Percentiles rank a stretch among this genome's conserved stretches.
Evolutionary conservation across 1,140 invertebrate species (phyloP).

Genomic region (Pteromalus puparum): DNA sequence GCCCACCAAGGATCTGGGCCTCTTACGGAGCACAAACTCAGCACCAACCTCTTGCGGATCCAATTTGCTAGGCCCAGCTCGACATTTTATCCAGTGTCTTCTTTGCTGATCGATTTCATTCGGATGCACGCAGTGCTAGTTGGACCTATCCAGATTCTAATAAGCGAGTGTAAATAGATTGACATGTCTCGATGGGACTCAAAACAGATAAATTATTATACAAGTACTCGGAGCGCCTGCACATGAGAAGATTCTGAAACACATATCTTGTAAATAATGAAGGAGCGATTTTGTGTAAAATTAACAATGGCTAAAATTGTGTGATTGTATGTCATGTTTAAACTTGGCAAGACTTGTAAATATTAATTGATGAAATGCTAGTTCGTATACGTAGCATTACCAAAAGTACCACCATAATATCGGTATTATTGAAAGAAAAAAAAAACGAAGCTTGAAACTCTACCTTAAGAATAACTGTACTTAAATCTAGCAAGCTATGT

Average conservation of each 20-base stretch:
- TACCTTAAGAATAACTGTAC: conserved; percentile 65
- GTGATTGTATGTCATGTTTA: conserved; percentile 41
- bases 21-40: conserved; percentile 80
- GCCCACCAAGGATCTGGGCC: conserved; percentile 82
- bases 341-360: conserved; percentile 60
- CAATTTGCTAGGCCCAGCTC: conserved; percentile 76
- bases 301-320: conserved; percentile 42
- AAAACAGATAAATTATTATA: background rate
- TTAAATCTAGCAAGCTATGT: conserved; percentile 72
- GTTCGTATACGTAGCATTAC: conserved; percentile 58
- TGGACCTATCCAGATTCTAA: background rate
- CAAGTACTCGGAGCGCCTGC: background rate
- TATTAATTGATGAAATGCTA: conserved; percentile 58
- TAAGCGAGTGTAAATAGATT: conserved; percentile 33
- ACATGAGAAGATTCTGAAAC: background rate
- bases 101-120: background rate
- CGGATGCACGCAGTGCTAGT: background rate
- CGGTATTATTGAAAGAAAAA: conserved; percentile 51
- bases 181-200: conserved; percentile 7
- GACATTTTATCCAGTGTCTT: conserved; percentile 44
- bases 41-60: conserved; percentile 74
- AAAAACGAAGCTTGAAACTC: conserved; percentile 57
- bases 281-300: conserved; percentile 32
- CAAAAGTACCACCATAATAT: conserved; percentile 57
- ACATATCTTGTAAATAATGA: conserved; percentile 57